Evolutionary conservation across 2,797 vertebrate species (phyloP).

Genomic region (Leucoraja ocellata): DNA sequence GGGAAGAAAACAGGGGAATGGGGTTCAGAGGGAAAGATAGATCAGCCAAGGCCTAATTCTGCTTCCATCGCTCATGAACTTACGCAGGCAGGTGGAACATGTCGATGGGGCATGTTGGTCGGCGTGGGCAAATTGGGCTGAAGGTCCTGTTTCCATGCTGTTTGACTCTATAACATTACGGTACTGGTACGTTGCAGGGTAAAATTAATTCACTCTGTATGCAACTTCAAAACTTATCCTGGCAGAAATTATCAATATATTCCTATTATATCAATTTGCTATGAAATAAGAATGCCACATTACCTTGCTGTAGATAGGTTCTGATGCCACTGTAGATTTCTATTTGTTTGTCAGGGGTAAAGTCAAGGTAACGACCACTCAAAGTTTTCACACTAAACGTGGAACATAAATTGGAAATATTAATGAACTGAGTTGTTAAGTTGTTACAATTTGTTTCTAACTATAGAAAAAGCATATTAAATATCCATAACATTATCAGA

Average conservation of each 20-base stretch:
- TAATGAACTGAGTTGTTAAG: background rate
- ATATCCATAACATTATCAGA: background rate
- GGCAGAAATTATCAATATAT: background rate
- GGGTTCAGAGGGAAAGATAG: too few species aligned
- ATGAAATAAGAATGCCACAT: background rate
- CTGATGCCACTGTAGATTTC: conserved; percentile 32
- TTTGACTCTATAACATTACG: background rate
- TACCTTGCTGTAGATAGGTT: conserved; percentile 30
- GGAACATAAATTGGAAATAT: background rate
- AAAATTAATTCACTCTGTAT: background rate
- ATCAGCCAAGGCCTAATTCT: too few species aligned
- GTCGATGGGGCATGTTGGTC: too few species aligned
- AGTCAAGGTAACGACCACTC: conserved; percentile 15
- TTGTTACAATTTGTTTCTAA: background rate
- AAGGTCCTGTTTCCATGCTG: too few species aligned
- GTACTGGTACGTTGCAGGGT: background rate
- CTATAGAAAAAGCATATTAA: background rate
- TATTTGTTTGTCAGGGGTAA: background rate
- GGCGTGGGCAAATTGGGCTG: too few species aligned
- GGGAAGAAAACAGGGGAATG: too few species aligned
- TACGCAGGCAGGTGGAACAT: too few species aligned
- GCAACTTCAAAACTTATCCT: background rate
- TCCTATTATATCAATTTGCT: background rate
- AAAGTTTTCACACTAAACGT: conserved; percentile 21
- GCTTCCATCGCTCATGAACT: too few species aligned